Evolutionary conservation across 1,140 invertebrate genomes (phyloP).

Genomic region (Hypsibius dujardini): DNA sequence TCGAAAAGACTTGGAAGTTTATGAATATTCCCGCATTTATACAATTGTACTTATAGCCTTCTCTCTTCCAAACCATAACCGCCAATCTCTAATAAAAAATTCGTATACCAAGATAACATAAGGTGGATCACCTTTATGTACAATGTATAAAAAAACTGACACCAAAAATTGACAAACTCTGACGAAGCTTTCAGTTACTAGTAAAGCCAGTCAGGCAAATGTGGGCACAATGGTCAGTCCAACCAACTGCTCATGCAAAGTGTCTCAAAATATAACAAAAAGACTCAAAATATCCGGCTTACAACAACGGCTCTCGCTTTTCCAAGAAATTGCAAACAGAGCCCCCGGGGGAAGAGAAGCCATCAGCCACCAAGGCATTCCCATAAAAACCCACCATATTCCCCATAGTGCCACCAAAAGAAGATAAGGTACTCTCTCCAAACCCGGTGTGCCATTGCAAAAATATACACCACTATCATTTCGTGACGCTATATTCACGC

Average conservation of each 20-base stretch:
- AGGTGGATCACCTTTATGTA: not conserved
- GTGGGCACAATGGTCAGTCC: too few relatives aligned
- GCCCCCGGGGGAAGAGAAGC: not conserved
- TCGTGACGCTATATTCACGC: too few relatives aligned
- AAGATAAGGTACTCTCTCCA: too few relatives aligned
- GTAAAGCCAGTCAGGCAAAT: too few relatives aligned
- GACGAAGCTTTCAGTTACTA: too few relatives aligned
- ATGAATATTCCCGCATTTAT: too few relatives aligned
- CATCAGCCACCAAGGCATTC: not conserved
- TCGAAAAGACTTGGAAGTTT: too few relatives aligned
- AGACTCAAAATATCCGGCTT: not conserved
- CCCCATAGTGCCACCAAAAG: not conserved
- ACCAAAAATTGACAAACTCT: not conserved
- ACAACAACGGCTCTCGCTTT: not conserved
- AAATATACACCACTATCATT: too few relatives aligned
- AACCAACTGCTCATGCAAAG: not conserved
- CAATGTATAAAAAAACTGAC: not conserved
- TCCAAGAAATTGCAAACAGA: not conserved
- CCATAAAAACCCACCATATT: not conserved
- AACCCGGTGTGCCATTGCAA: too few relatives aligned
- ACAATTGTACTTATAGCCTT: too few relatives aligned
- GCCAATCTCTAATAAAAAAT: not conserved
- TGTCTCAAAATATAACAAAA: too few relatives aligned
- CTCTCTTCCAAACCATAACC: too few relatives aligned
- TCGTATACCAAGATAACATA: not conserved